Evolutionary conservation across 2,797 vertebrate species (phyloP).

Genomic region (Acropternis orthonyx): DNA sequence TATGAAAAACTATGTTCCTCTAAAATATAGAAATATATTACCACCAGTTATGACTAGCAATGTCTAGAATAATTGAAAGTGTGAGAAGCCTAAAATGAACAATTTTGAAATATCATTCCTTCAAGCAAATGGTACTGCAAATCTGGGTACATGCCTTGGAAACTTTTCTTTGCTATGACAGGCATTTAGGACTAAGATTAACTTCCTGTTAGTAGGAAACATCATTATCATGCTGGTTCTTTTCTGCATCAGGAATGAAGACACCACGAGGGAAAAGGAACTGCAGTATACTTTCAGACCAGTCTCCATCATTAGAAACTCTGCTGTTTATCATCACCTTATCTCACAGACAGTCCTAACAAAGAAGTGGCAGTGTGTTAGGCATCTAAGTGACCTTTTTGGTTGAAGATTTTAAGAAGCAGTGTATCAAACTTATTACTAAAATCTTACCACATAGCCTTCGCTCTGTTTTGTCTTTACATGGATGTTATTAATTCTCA

Average conservation of each 20-base stretch:
- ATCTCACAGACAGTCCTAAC: not conserved
- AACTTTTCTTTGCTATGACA: not conserved
- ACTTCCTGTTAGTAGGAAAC: not conserved
- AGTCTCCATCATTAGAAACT: not conserved
- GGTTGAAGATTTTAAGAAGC: not conserved
- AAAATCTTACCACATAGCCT: slow-evolving; percentile 22
- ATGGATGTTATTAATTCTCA: slow-evolving; percentile 17
- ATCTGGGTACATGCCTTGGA: not conserved
- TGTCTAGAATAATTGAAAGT: not conserved
- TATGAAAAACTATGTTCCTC: not conserved
- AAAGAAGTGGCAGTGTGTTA: not conserved
- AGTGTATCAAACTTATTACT: not conserved
- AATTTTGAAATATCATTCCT: not conserved
- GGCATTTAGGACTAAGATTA: slow-evolving; percentile 40
- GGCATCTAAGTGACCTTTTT: not conserved
- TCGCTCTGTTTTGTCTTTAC: not conserved
- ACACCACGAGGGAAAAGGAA: not conserved
- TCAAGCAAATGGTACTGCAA: not conserved
- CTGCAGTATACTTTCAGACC: not conserved
- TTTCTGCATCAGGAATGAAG: slow-evolving; percentile 8
- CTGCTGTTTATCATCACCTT: slow-evolving; percentile 13
- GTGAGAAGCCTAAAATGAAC: not conserved
- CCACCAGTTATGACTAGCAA: not conserved
- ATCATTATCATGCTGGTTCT: not conserved
- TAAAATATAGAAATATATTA: not conserved